phyloP scores from a whole-genome alignment of 2,113 vertebrate genomes.

The Polyodon spathula region DNA sequence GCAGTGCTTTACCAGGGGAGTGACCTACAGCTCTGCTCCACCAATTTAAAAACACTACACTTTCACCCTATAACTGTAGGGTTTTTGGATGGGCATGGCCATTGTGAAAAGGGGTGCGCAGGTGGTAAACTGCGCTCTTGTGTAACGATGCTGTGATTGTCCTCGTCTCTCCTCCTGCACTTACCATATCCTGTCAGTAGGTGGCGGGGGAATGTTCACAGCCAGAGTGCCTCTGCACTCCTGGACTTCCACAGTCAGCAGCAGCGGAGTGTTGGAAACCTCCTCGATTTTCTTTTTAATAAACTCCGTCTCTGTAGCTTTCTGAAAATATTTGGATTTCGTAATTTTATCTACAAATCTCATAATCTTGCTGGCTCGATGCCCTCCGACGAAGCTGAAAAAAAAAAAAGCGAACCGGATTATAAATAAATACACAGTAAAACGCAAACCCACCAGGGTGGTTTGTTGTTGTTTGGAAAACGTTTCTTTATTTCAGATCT shows the following conservation, averaged over 20 bases:
- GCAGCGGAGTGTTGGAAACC: slow-evolving; percentile 90
- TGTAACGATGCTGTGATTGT: too few species aligned
- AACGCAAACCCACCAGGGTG: too few species aligned
- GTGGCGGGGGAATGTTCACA: slow-evolving; percentile 94
- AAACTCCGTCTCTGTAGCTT: slow-evolving; percentile 95
- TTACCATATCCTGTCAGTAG: slow-evolving; percentile 94
- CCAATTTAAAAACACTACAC: too few species aligned
- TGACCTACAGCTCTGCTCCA: too few species aligned
- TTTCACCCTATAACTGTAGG: too few species aligned
- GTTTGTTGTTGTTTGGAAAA: too few species aligned
- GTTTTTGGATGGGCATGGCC: background rate
- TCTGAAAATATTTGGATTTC: slow-evolving; percentile 98
- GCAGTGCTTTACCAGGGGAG: too few species aligned
- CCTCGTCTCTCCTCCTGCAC: slow-evolving; percentile 14
- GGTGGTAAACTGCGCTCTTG: background rate
- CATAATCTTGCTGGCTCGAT: slow-evolving; percentile 96
- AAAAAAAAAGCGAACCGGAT: background rate
- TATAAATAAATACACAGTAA: too few species aligned
- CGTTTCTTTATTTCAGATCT: too few species aligned
- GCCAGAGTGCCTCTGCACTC: slow-evolving; percentile 84
- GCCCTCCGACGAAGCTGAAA: slow-evolving; percentile 75
- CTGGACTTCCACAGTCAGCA: slow-evolving; percentile 94
- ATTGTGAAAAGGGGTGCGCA: background rate
- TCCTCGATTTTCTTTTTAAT: slow-evolving; percentile 99
- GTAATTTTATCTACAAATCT: slow-evolving; percentile 98